phyloP scores from a whole-genome alignment of 2,888 invertebrate species.

The Tachystola acroxantha region DNA sequence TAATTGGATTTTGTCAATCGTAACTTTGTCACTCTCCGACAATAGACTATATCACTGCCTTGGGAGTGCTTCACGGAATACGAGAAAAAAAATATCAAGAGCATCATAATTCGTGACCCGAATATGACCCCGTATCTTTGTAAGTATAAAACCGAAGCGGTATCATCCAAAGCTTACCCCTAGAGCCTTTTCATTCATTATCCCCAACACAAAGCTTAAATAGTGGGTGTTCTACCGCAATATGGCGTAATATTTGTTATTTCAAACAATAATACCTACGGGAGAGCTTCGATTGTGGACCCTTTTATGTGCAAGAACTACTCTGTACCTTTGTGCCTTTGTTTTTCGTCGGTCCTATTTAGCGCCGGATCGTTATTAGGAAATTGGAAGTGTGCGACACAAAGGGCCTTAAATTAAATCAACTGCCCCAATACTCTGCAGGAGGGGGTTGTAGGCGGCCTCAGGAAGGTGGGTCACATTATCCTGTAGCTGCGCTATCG shows the following conservation, averaged over 20 bases:
- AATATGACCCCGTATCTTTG: background rate
- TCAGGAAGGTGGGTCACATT: slow-evolving; percentile 29
- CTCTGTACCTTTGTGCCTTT: slow-evolving; percentile 32
- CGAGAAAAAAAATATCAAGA: background rate
- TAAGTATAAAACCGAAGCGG: slow-evolving; percentile 15
- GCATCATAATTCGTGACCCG: background rate
- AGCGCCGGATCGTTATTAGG: slow-evolving; percentile 53
- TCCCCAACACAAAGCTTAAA: slow-evolving; percentile 27
- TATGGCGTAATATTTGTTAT: slow-evolving; percentile 39
- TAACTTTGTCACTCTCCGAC: slow-evolving; percentile 14
- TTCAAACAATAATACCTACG: slow-evolving; percentile 40
- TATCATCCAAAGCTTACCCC: slow-evolving; percentile 21
- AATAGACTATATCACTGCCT: slow-evolving; percentile 1
- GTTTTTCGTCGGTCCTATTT: slow-evolving; percentile 49
- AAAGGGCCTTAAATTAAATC: slow-evolving; percentile 70
- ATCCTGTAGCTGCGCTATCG: slow-evolving; percentile 15
- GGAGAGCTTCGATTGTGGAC: slow-evolving; percentile 44
- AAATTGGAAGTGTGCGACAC: slow-evolving; percentile 61
- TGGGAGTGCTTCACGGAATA: background rate
- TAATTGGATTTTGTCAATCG: slow-evolving; percentile 24
- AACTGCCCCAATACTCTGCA: slow-evolving; percentile 51
- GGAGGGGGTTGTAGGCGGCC: slow-evolving; percentile 42
- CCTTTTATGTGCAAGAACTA: slow-evolving; percentile 38
- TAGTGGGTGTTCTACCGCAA: slow-evolving; percentile 20
- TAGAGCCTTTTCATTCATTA: slow-evolving; percentile 24